Evolutionary conservation across 2,113 vertebrate species (phyloP).

Genomic region (Mesitornis unicolor): DNA sequence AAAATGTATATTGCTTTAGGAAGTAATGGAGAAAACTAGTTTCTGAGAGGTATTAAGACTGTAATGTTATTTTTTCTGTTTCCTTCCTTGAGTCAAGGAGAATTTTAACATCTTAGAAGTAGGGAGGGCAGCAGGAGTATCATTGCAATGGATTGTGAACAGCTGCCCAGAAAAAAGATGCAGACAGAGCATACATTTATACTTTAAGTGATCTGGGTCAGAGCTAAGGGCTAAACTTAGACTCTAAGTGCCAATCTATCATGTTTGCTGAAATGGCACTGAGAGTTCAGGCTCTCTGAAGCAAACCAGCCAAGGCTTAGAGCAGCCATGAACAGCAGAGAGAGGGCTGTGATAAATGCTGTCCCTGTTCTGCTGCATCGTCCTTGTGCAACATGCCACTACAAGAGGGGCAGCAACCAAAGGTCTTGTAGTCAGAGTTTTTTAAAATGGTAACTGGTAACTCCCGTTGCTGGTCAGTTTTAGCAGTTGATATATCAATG

Average conservation of each 20-base stretch:
- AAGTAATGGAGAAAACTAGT: neutral
- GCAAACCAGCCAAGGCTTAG: neutral
- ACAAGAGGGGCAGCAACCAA: neutral
- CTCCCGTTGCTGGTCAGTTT: neutral
- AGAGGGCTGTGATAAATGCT: neutral
- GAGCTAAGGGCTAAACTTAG: conserved; percentile 47
- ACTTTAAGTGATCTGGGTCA: conserved; percentile 32
- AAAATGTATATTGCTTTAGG: neutral
- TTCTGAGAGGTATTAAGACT: neutral
- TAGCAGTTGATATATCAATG: neutral
- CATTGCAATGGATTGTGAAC: neutral
- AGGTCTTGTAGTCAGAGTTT: neutral
- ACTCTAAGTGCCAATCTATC: conserved; percentile 29
- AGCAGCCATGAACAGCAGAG: neutral
- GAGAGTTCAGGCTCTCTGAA: neutral
- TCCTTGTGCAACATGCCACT: neutral
- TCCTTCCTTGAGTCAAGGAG: neutral
- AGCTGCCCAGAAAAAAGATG: conserved; percentile 2
- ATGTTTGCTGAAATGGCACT: neutral
- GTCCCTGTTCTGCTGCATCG: neutral
- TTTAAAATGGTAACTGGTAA: neutral
- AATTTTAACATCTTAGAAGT: neutral
- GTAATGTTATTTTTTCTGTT: neutral
- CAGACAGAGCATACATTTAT: conserved; percentile 42
- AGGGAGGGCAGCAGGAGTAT: neutral